Evolutionary conservation across 2,888 invertebrate genomes (phyloP), one percentile per base, ranked within the genome.

Genomic region (Tortricodes alternella): DNA sequence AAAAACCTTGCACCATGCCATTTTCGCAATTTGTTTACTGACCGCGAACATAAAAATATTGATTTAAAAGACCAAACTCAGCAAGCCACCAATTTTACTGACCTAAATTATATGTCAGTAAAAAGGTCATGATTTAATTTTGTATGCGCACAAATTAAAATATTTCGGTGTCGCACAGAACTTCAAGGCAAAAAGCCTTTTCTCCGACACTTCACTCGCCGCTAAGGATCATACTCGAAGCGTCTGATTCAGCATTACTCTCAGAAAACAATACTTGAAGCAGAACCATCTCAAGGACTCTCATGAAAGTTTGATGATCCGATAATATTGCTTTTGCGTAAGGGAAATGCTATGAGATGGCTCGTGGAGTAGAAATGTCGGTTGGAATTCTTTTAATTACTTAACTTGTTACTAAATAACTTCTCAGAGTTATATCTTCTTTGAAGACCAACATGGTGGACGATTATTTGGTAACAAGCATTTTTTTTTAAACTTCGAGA

Each of bases 201-300:
- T 43, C 27, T 13, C 21, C 23, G 3, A n/a, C 35, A 37, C 55
- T 49, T 16, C 35, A 29, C 21, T 21, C 34, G n/a, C 46, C 34
- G 13, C 29, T 11, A 24, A 48, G 43, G 55, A 49, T 48, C 32
- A 38, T 29, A 29, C 73, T 70, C 63, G 56, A 57, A 58, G 49
- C 50, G 43, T 59, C 70, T 70, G 73, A 76, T 64, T 78, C 79
- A 78, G 81, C 80, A 65, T 67, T 74, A 64, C 70, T 68, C 74
- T 71, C 74, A 61, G 65, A 75, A 73, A 80, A 77, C 74, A 75
- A 74, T 68, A 67, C 72, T 74, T 71, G 62, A 71, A 65, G 63
- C 66, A 63, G 64, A 46, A 46, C 49, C 49, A 46, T 43, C 51
- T 32, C 34, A 23, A 46, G 24, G 27, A 43, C 57, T 44, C 57